These are phyloP conservation scores for Bagarius yarrelli DNA, from an alignment of 2,113 vertebrate genomes.

Conservation along the genomic window DNA sequence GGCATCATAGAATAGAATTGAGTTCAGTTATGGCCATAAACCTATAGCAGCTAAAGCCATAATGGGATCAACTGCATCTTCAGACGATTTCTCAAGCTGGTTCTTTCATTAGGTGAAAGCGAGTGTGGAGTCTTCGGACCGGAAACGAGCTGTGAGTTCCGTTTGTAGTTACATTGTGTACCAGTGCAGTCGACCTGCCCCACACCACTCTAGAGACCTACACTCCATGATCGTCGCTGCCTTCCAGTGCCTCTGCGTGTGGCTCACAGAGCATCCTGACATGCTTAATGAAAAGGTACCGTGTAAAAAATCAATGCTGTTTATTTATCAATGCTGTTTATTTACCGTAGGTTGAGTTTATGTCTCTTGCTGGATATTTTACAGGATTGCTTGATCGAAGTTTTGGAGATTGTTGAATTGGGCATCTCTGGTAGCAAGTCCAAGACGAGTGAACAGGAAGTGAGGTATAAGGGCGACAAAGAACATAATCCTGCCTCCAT, in stretches of 20 bases:
- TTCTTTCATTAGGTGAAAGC: slow-evolving; percentile 75
- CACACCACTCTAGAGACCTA: slow-evolving; percentile 88
- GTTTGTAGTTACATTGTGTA: slow-evolving; percentile 88
- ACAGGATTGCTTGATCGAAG: slow-evolving; percentile 89
- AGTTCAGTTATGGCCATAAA: background rate
- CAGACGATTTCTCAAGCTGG: background rate
- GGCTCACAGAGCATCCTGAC: slow-evolving; percentile 85
- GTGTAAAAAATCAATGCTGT: too few relatives aligned
- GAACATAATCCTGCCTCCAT: slow-evolving; percentile 90
- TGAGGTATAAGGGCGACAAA: slow-evolving; percentile 87
- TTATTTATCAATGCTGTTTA: background rate
- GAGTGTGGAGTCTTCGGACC: slow-evolving; percentile 74
- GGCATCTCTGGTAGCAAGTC: slow-evolving; percentile 94
- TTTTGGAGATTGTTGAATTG: slow-evolving; percentile 90
- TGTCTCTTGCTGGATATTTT: slow-evolving; percentile 29
- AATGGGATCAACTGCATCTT: background rate
- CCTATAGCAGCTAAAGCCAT: background rate
- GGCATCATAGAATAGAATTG: background rate
- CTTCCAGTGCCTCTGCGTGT: slow-evolving; percentile 89
- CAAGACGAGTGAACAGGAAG: slow-evolving; percentile 81
- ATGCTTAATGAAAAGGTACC: slow-evolving; percentile 87
- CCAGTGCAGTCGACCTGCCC: slow-evolving; percentile 90
- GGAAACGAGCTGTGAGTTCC: slow-evolving; percentile 78
- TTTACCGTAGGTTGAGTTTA: background rate
- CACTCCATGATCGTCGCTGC: slow-evolving; percentile 95